Conservation (phyloP, 2,888 invertebrate species). For the Ornithoptera priamus region DNA sequence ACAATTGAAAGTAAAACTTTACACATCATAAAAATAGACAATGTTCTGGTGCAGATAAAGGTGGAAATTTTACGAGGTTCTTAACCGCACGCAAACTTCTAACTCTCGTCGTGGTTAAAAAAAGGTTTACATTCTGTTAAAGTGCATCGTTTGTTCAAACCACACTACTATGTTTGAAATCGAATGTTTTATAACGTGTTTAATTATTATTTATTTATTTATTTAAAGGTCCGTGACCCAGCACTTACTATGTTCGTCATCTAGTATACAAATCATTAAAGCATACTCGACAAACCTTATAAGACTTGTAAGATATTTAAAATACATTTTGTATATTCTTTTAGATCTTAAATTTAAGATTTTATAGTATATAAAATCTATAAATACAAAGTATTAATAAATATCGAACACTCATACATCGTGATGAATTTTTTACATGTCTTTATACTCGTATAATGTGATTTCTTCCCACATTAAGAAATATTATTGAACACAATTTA, state of each 20-base stretch:
- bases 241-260: background rate
- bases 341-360: too few relatives aligned
- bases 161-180: slow-evolving; percentile 37
- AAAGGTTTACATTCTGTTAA: slow-evolving; percentile 43
- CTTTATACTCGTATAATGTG: too few relatives aligned
- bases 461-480: too few relatives aligned
- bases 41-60: slow-evolving; percentile 55
- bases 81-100: slow-evolving; percentile 48
- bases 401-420: too few relatives aligned
- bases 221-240: background rate
- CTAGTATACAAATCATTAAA: background rate
- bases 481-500: too few relatives aligned
- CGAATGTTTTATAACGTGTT: slow-evolving; percentile 5
- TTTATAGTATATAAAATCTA: too few relatives aligned
- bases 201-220: background rate
- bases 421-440: too few relatives aligned
- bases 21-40: slow-evolving; percentile 59
- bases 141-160: slow-evolving; percentile 37
- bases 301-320: too few relatives aligned
- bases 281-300: too few relatives aligned
- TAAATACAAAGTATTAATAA: too few relatives aligned
- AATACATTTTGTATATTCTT: too few relatives aligned
- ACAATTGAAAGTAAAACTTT: slow-evolving; percentile 50
- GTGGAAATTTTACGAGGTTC: slow-evolving; percentile 53
- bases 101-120: slow-evolving; percentile 56